A percentile compares a stretch with the other conserved stretches of the same genome.
Evolutionary conservation across 2,797 vertebrate genomes (phyloP).

Genomic region (Anguilla megastoma): DNA sequence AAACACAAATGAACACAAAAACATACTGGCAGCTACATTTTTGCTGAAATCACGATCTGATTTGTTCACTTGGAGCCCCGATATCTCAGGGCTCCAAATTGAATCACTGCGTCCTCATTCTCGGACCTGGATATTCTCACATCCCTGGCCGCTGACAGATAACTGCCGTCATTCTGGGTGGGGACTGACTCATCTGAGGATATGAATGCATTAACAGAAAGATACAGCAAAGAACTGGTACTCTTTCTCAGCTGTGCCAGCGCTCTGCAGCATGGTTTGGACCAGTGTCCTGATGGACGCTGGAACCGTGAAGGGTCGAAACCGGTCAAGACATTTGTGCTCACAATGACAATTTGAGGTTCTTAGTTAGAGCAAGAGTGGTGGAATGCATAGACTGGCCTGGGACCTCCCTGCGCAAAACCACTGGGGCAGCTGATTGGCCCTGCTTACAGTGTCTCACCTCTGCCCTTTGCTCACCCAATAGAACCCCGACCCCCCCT

Average conservation of each 20-base stretch:
- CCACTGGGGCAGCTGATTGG: conserved; percentile 42
- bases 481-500: conserved; percentile 32
- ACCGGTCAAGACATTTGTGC: conserved; percentile 41
- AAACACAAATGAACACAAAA: conserved; percentile 43
- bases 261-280: conserved; percentile 17
- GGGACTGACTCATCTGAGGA: neutral
- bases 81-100: conserved; percentile 43
- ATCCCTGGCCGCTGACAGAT: conserved; percentile 36
- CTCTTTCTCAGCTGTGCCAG: conserved; percentile 6
- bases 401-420: conserved; percentile 56
- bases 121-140: neutral
- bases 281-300: neutral
- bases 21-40: conserved; percentile 61
- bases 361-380: conserved; percentile 49
- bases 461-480: conserved; percentile 50
- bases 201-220: conserved; percentile 2
- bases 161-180: conserved; percentile 27
- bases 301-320: conserved; percentile 9
- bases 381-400: conserved; percentile 77
- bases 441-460: conserved; percentile 47
- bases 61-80: conserved; percentile 49
- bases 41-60: conserved; percentile 60
- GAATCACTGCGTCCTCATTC: conserved; percentile 43
- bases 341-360: conserved; percentile 52
- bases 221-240: neutral